A percentile compares a stretch with the other conserved stretches of the same genome.
Conservation (phyloP, 1,140 invertebrate species). For the Marisa cornuarietis region DNA sequence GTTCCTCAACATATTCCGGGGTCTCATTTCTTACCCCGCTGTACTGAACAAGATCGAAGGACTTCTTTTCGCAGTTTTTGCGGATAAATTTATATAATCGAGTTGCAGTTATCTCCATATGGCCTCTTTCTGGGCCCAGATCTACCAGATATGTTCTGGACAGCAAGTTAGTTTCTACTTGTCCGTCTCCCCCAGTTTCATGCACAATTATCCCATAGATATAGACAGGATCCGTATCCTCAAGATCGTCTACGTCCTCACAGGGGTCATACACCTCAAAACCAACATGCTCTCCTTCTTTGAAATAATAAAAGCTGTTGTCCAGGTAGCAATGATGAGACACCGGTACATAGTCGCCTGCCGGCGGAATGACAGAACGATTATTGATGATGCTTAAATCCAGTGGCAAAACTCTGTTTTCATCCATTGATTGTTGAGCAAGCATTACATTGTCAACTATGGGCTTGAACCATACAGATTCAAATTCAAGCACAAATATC, state of each 20-base stretch:
- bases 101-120: conserved; percentile 30
- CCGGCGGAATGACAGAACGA: conserved; percentile 28
- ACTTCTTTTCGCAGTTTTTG: background rate
- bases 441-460: background rate
- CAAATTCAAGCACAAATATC: background rate
- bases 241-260: background rate
- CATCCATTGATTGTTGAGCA: conserved; percentile 3
- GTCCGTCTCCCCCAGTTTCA: conserved; percentile 18
- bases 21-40: too few species aligned
- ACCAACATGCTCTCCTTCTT: conserved; percentile 43
- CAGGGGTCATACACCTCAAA: conserved; percentile 46
- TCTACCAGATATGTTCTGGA: conserved; percentile 38
- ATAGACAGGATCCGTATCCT: conserved; percentile 21
- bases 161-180: conserved; percentile 7
- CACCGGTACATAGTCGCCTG: conserved; percentile 39
- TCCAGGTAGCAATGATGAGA: conserved; percentile 39
- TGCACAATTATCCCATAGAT: conserved; percentile 43
- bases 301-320: conserved; percentile 38
- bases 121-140: conserved; percentile 34
- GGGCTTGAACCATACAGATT: background rate
- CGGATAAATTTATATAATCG: conserved; percentile 47
- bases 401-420: background rate
- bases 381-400: background rate
- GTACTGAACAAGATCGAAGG: background rate
- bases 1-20: background rate